phyloP scores from a whole-genome alignment of 2,888 invertebrate genomes.

The Euzetes globulus region DNA sequence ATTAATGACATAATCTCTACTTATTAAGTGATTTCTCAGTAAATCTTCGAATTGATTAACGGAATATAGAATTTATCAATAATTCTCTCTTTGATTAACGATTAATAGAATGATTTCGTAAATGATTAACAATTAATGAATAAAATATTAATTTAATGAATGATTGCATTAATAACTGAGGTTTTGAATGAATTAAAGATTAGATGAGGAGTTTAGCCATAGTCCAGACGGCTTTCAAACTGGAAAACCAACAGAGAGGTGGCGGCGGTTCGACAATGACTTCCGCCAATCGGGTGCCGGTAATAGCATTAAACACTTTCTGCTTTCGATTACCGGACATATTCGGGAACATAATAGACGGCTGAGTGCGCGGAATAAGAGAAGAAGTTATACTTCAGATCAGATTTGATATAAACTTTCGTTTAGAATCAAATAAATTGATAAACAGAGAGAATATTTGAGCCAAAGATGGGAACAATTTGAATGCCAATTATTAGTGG shows the following conservation, averaged over 20 bases:
- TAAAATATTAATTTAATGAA: not conserved
- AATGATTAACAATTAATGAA: conserved; percentile 4
- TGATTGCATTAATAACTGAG: not conserved
- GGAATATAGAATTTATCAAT: conserved; percentile 3
- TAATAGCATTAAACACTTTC: not conserved
- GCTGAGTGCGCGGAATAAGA: not conserved
- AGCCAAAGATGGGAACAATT: too few relatives aligned
- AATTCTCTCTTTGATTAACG: not conserved
- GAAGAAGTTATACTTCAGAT: not conserved
- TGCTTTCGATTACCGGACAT: conserved; percentile 16
- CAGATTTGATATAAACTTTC: too few relatives aligned
- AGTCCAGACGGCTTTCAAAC: conserved; percentile 40
- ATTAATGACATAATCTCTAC: conserved; percentile 19
- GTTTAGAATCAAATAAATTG: not conserved
- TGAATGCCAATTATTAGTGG: not conserved
- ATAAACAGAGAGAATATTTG: not conserved
- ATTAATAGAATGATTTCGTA: not conserved
- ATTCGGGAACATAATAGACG: conserved; percentile 13
- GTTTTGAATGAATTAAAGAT: not conserved
- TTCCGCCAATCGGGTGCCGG: not conserved
- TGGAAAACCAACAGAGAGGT: conserved; percentile 29
- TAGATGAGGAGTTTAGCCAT: conserved; percentile 40
- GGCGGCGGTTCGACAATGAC: conserved; percentile 2
- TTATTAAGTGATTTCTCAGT: not conserved
- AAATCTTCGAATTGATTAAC: not conserved